Conservation (phyloP, 2,888 invertebrate genomes). For the Amphipyra tragopoginis region DNA sequence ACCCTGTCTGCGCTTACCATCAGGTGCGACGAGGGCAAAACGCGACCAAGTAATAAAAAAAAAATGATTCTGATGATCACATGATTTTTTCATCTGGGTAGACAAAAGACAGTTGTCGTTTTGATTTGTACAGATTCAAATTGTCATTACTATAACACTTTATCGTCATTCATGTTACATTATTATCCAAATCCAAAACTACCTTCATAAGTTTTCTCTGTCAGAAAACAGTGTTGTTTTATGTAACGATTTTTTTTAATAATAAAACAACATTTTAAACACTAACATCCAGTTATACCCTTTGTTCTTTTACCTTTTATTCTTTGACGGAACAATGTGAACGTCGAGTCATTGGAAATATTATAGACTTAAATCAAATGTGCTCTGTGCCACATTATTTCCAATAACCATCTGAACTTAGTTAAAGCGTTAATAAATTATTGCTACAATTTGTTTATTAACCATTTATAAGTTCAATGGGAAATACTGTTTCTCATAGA, state of each 20-base stretch:
- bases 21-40: no score
- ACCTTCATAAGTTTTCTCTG: no score
- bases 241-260: background rate
- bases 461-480: background rate
- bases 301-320: slow-evolving; percentile 2
- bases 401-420: slow-evolving; percentile 11
- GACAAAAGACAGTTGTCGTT: no score
- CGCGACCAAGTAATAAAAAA: no score
- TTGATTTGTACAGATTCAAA: no score
- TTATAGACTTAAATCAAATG: slow-evolving; percentile 33
- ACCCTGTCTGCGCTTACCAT: no score
- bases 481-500: background rate
- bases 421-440: background rate
- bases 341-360: slow-evolving; percentile 37
- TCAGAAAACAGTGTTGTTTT: no score
- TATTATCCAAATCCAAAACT: no score
- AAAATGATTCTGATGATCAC: no score
- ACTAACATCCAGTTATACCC: background rate
- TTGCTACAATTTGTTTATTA: slow-evolving; percentile 7
- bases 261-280: background rate
- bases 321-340: slow-evolving; percentile 40
- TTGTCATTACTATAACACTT: no score
- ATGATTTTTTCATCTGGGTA: no score
- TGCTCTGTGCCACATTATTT: slow-evolving; percentile 9
- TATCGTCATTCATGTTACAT: no score